Conservation (phyloP, 2,113 vertebrate species). For the Ammodytes dubius region DNA sequence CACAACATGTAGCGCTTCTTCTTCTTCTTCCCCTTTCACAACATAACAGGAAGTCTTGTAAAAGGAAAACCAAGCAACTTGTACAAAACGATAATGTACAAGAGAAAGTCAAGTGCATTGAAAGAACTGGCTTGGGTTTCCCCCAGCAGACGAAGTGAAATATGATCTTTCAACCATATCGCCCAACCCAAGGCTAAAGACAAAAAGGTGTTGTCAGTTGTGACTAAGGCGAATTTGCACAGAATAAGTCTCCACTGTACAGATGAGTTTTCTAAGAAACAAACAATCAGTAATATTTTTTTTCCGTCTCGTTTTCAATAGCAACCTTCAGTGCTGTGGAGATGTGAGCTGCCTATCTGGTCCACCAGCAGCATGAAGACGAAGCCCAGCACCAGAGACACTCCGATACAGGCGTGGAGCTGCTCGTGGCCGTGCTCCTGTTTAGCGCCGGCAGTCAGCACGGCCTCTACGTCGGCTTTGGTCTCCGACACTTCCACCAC, state of each 20-base stretch:
- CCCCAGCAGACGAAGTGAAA: too few relatives aligned
- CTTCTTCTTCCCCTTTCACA: too few relatives aligned
- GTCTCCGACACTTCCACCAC: constrained; percentile 84
- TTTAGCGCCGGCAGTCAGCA: constrained; percentile 52
- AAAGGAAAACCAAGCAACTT: too few relatives aligned
- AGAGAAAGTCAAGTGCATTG: too few relatives aligned
- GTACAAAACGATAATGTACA: too few relatives aligned
- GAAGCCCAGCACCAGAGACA: constrained; percentile 96
- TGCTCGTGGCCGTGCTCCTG: constrained; percentile 85
- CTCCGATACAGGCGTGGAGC: constrained; percentile 95
- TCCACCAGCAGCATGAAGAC: constrained; percentile 99
- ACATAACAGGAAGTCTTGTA: too few relatives aligned
- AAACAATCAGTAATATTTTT: background rate
- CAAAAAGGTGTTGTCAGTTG: background rate
- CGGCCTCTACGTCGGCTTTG: constrained; percentile 67
- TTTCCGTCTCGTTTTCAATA: background rate
- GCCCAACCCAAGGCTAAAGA: background rate
- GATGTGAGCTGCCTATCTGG: constrained; percentile 95
- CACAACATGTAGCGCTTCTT: too few relatives aligned
- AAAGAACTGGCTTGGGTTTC: too few relatives aligned
- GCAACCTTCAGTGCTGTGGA: constrained; percentile 93
- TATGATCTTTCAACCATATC: too few relatives aligned
- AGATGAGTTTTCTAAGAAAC: background rate
- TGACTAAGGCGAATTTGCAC: background rate
- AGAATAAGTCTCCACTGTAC: background rate